These are phyloP conservation scores for Platichthys flesus DNA, from an alignment of 2,113 vertebrate genomes.

Conservation along the genomic window DNA sequence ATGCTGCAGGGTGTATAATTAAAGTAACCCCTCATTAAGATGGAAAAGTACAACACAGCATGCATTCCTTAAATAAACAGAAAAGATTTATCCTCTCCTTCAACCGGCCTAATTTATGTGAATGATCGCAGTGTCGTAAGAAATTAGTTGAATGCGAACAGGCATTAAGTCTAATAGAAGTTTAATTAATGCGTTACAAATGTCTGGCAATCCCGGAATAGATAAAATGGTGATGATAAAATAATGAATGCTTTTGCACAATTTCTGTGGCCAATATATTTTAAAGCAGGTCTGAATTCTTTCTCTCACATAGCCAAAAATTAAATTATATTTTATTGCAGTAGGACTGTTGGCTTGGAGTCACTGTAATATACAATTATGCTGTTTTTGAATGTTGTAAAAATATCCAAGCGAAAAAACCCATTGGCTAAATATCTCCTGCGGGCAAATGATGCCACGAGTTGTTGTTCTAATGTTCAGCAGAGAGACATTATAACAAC, in stretches of 20 bases:
- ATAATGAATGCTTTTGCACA: conserved; percentile 24
- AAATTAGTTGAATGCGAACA: conserved; percentile 68
- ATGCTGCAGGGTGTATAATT: conserved; percentile 39
- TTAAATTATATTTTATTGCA: conserved; percentile 1
- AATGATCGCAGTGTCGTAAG: conserved; percentile 72
- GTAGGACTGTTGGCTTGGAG: too few relatives aligned
- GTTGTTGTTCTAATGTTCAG: not conserved
- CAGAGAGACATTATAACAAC: not conserved
- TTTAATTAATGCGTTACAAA: conserved; percentile 25
- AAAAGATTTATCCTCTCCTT: conserved; percentile 72
- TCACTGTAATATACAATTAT: not conserved
- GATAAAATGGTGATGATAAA: conserved; percentile 38
- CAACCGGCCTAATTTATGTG: conserved; percentile 52
- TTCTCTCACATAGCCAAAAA: not conserved
- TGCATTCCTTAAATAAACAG: conserved; percentile 69
- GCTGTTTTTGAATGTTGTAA: not conserved
- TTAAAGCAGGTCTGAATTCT: not conserved
- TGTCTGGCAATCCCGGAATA: conserved; percentile 40
- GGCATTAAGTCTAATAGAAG: conserved; percentile 55
- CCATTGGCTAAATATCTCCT: not conserved
- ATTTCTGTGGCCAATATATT: conserved; percentile 11
- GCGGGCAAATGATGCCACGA: not conserved
- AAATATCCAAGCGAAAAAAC: not conserved
- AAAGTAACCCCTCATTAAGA: conserved; percentile 53
- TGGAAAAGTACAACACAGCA: conserved; percentile 51